Conservation (phyloP, 2,113 vertebrate genomes). For the Mionectes macconnelli region DNA sequence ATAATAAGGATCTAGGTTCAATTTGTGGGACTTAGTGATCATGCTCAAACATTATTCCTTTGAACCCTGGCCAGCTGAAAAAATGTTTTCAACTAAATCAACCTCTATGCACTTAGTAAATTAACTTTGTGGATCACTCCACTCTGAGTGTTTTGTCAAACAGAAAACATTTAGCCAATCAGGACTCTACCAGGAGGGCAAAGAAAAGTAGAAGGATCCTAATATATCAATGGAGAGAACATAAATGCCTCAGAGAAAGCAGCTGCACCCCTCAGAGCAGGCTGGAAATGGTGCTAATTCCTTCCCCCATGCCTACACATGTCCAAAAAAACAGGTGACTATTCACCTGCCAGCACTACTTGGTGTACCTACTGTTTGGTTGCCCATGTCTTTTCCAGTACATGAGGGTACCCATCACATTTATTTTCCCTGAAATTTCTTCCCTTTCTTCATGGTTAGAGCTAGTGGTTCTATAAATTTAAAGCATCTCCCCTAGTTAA, state of each 20-base stretch:
- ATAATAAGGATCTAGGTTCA: not conserved
- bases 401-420: not conserved
- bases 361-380: not conserved
- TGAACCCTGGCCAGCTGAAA: not conserved
- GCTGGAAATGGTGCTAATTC: not conserved
- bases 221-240: not conserved
- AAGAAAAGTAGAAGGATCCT: not conserved
- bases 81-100: not conserved
- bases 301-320: fast-evolving
- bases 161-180: not conserved
- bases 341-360: not conserved
- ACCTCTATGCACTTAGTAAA: not conserved
- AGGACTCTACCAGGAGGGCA: not conserved
- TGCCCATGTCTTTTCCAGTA: not conserved
- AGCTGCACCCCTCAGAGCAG: not conserved
- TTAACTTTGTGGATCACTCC: not conserved
- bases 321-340: not conserved
- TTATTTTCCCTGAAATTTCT: not conserved
- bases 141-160: not conserved
- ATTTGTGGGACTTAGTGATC: not conserved
- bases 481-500: not conserved
- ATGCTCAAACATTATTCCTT: not conserved
- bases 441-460: not conserved
- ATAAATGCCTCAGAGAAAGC: not conserved
- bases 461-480: not conserved